These are phyloP conservation scores for Phataginus tetradactyla DNA, from an alignment of 2,797 vertebrate species.

Conservation along the genomic window DNA sequence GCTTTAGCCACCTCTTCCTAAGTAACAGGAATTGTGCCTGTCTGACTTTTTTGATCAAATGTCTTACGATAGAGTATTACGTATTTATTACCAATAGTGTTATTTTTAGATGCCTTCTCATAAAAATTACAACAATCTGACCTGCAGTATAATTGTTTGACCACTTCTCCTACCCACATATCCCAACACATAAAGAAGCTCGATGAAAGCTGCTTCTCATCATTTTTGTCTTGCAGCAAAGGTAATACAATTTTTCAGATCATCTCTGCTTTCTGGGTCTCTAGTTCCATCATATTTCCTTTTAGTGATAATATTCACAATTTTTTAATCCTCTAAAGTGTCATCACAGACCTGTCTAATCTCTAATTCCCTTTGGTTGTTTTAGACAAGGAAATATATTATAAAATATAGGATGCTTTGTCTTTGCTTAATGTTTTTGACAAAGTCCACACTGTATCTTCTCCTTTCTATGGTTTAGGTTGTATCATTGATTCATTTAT, in stretches of 20 bases:
- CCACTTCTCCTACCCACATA: background rate
- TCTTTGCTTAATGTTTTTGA: background rate
- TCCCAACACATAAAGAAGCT: background rate
- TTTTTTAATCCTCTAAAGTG: background rate
- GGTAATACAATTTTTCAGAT: background rate
- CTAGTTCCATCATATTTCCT: background rate
- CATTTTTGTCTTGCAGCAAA: background rate
- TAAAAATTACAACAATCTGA: background rate
- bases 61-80: background rate
- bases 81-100: background rate
- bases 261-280: background rate
- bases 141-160: background rate
- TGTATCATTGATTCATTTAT: background rate
- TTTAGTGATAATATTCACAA: background rate
- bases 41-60: background rate
- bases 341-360: background rate
- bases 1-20: background rate
- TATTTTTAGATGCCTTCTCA: background rate
- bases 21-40: background rate
- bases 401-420: background rate
- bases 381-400: background rate
- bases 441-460: background rate
- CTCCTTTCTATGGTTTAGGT: background rate
- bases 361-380: background rate
- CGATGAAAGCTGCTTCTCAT: background rate